These are phyloP conservation scores for Ormia ochracea DNA, from an alignment of 2,888 invertebrate species.

Conservation along the genomic window DNA sequence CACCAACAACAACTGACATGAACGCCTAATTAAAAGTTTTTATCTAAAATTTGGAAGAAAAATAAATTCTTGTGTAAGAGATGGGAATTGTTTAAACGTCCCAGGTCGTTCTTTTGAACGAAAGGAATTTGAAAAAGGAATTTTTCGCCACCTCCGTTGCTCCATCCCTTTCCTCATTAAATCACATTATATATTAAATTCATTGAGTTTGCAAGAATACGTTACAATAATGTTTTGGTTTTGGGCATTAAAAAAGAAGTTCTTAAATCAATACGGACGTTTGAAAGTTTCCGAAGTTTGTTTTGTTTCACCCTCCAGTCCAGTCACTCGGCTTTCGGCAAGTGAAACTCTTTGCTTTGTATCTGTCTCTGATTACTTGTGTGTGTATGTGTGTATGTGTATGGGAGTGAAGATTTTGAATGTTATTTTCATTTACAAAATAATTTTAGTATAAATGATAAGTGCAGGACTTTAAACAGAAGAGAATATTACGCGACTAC, in stretches of 20 bases:
- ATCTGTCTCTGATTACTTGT: background rate
- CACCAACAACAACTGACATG: background rate
- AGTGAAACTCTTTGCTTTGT: background rate
- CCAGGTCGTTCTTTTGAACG: too few relatives aligned
- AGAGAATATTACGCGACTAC: background rate
- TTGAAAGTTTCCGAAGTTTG: background rate
- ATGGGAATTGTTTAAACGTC: background rate
- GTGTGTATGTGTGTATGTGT: too few relatives aligned
- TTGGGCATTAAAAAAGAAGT: conserved; percentile 25
- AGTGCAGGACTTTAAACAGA: too few relatives aligned
- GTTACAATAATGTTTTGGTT: background rate
- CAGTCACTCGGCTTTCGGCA: background rate
- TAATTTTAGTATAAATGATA: background rate
- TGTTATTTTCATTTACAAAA: conserved; percentile 10
- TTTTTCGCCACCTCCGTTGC: too few relatives aligned
- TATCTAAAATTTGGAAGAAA: background rate
- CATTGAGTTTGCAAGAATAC: background rate
- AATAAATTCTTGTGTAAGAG: background rate
- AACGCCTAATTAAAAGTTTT: background rate
- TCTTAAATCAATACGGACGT: conserved; percentile 5
- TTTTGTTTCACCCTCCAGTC: background rate
- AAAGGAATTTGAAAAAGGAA: too few relatives aligned
- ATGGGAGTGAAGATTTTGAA: too few relatives aligned
- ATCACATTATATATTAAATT: too few relatives aligned
- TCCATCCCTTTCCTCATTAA: background rate